Evolutionary conservation across 2,888 invertebrate genomes (phyloP), one percentile per base, ranked within the genome.

Genomic region (Oasisia sp.): DNA sequence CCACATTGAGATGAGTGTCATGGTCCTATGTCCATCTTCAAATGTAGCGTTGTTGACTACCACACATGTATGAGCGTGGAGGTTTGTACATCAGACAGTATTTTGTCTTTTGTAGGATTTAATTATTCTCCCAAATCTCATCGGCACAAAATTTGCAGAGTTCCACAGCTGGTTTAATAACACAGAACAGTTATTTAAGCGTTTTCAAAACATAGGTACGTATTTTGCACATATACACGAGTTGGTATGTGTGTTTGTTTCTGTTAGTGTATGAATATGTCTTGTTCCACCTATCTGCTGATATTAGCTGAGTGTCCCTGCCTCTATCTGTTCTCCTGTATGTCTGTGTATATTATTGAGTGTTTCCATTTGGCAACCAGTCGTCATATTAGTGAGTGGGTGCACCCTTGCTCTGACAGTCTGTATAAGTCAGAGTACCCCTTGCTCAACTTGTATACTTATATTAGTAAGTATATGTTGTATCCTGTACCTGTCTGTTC

Each of bases 121-220:
- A 90, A 95, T 99, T 93, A 97, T 99, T 14, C 97, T 99, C 32
- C 97, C 99, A 92, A 99, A 99, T 96, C 97, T 99, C 56, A 97
- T 99, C n/a, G 99, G 99, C 0, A 97, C 98, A 0, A 97, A 97
- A 0, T 98, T 98, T 96, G 98, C 99, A 1, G 97, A 97, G 32
- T 98, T 99, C 97, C 98, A 97, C 96, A 98, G 98, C 96, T 98
- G 98, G 96, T 98, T 98, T 91, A n/a, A 91, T 32, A 14, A 98
- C 0, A 98, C 99, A 0, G 97, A 97, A 94, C 97, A 97, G 93
- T 98, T 98, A 97, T 98, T 97, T 96, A 96, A 97, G 90, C 97
- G 97, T 8, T 96, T 99, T 91, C 97, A 97, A 1, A 97, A 97
- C 91, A 97, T 98, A 7, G 99, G 98, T 97, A 98, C 27, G n/a